A percentile compares a stretch with the other conserved stretches of the same genome.
phyloP scores from a whole-genome alignment of 2,888 invertebrate genomes.

The Drosophila subquinaria region DNA sequence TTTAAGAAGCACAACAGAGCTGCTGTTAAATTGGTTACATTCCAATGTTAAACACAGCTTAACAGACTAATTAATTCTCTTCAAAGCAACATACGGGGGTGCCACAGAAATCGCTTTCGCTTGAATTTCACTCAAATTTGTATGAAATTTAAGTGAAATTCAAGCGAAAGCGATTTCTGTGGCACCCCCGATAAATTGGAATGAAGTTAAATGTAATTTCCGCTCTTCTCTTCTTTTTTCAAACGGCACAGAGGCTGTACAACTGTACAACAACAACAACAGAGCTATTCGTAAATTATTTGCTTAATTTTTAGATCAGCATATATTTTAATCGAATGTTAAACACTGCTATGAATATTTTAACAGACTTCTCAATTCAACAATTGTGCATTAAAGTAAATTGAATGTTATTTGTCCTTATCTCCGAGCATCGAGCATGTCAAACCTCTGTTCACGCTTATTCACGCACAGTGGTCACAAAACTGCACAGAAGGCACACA shows the following conservation, averaged over 20 bases:
- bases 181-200: no score
- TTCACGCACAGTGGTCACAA: background rate
- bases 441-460: background rate
- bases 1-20: background rate
- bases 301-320: background rate
- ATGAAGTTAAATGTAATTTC: no score
- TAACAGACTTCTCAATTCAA: background rate
- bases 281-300: background rate
- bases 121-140: no score
- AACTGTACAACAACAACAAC: background rate
- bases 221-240: no score
- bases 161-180: no score
- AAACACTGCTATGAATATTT: background rate
- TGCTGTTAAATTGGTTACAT: background rate
- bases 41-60: background rate
- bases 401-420: background rate
- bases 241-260: background rate
- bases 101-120: no score
- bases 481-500: slow-evolving; percentile 3
- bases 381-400: background rate
- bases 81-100: no score
- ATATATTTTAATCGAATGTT: background rate
- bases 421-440: background rate
- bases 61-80: no score
- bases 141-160: no score